These are phyloP conservation scores for Manis pentadactyla DNA, from an alignment of 2,797 vertebrate species.

Conservation along the genomic window DNA sequence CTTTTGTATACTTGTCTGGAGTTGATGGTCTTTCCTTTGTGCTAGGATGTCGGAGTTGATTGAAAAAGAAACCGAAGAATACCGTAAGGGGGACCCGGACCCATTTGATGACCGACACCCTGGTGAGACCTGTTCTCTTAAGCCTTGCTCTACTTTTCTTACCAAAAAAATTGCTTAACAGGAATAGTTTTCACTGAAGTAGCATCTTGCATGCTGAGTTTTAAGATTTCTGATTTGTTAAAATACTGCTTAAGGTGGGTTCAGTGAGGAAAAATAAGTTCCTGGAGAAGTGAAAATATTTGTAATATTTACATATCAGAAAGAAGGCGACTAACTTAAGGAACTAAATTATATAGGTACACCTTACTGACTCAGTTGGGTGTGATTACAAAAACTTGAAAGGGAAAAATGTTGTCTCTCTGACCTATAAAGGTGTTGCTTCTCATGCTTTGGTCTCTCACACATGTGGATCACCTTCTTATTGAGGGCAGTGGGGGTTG, in stretches of 20 bases:
- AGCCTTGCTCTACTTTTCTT: not conserved
- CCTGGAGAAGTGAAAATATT: conserved; percentile 36
- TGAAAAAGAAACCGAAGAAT: conserved; percentile 98
- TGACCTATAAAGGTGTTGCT: not conserved
- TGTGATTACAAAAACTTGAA: not conserved
- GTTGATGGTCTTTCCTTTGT: conserved; percentile 73
- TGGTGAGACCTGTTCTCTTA: conserved; percentile 87
- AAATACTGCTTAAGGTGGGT: not conserved
- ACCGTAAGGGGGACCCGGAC: conserved; percentile 98
- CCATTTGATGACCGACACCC: conserved; percentile 99
- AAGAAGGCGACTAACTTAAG: not conserved
- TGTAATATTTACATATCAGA: conserved; percentile 33
- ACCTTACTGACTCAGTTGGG: not conserved
- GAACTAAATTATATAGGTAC: conserved; percentile 3
- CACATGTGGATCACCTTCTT: too few species aligned
- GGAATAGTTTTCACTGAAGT: conserved; percentile 49
- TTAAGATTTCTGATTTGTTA: conserved; percentile 50
- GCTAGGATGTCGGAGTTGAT: conserved; percentile 97
- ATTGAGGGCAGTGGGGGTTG: too few species aligned
- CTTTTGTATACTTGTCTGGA: conserved; percentile 48
- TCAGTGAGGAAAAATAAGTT: conserved; percentile 45
- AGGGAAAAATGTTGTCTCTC: not conserved
- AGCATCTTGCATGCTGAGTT: not conserved
- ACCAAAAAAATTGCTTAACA: conserved; percentile 50
- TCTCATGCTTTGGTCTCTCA: not conserved